Percentiles rank a stretch among this genome's conserved stretches.
Conservation (phyloP, 2,888 invertebrate species). For the Callimorpha dominula region DNA sequence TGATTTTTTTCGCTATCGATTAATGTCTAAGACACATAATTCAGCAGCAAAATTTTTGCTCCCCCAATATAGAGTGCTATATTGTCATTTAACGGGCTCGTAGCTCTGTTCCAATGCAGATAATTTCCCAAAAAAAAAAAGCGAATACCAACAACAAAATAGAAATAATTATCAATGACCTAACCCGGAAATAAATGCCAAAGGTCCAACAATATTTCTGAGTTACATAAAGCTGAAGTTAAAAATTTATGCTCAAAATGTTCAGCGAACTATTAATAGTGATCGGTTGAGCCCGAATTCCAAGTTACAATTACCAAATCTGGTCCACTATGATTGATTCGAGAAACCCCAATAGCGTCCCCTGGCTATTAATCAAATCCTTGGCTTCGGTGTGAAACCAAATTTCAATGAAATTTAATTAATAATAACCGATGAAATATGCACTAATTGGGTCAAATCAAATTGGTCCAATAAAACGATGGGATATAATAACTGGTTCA, state of each 20-base stretch:
- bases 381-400: conserved; percentile 4
- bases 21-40: too few relatives aligned
- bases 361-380: conserved; percentile 4
- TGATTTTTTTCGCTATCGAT: too few relatives aligned
- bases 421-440: conserved; percentile 29
- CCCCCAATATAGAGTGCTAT: too few relatives aligned
- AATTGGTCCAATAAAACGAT: conserved; percentile 6
- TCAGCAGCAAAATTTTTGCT: too few relatives aligned
- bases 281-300: background rate
- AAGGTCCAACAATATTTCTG: background rate
- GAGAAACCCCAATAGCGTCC: conserved; percentile 1
- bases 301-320: conserved; percentile 4
- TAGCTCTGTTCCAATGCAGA: too few relatives aligned
- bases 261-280: background rate
- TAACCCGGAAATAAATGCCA: background rate
- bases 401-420: conserved; percentile 47
- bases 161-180: too few relatives aligned
- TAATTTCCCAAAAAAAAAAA: background rate
- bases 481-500: conserved; percentile 29
- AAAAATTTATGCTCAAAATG: background rate
- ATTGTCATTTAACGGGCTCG: too few relatives aligned
- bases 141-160: background rate
- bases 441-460: conserved; percentile 34
- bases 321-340: conserved; percentile 15
- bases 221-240: background rate